Conservation (phyloP, 2,113 vertebrate species). For the Bos javanicus region DNA sequence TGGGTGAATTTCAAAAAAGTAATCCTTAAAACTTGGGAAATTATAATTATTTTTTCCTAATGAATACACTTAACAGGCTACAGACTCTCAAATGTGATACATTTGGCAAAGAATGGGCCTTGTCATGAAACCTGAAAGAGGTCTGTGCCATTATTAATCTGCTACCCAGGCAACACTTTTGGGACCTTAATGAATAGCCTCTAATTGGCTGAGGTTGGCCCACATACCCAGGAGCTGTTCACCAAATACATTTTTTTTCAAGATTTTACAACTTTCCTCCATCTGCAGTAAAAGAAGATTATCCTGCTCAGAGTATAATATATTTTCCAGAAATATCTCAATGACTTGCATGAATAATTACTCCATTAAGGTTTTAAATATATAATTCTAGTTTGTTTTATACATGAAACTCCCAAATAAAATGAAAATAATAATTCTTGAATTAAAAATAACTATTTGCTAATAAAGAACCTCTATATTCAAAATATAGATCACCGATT, state of each 20-base stretch:
- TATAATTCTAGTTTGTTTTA: neutral
- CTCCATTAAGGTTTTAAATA: neutral
- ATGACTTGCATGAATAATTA: neutral
- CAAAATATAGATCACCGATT: constrained; percentile 2
- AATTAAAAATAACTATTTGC: constrained; percentile 9
- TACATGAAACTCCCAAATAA: neutral
- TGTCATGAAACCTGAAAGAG: constrained; percentile 57
- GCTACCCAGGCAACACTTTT: constrained; percentile 59
- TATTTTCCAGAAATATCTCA: neutral
- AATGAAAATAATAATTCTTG: constrained; percentile 13
- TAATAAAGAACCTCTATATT: constrained; percentile 11
- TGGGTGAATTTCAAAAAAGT: constrained; percentile 11
- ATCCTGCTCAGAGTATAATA: neutral
- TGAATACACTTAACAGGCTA: constrained; percentile 44
- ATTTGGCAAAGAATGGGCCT: constrained; percentile 55
- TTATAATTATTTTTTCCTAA: constrained; percentile 42
- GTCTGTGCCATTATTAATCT: constrained; percentile 49
- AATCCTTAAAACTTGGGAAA: constrained; percentile 35
- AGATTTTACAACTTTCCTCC: constrained; percentile 1
- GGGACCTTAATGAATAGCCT: constrained; percentile 58
- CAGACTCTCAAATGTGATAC: constrained; percentile 61
- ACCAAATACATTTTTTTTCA: constrained; percentile 20
- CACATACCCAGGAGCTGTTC: constrained; percentile 44
- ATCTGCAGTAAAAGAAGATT: neutral
- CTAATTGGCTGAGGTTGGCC: constrained; percentile 60